A percentile compares a stretch with the other conserved stretches of the same genome.
Conservation (phyloP, 1,140 invertebrate species). For the Catajapyx aquilonaris region DNA sequence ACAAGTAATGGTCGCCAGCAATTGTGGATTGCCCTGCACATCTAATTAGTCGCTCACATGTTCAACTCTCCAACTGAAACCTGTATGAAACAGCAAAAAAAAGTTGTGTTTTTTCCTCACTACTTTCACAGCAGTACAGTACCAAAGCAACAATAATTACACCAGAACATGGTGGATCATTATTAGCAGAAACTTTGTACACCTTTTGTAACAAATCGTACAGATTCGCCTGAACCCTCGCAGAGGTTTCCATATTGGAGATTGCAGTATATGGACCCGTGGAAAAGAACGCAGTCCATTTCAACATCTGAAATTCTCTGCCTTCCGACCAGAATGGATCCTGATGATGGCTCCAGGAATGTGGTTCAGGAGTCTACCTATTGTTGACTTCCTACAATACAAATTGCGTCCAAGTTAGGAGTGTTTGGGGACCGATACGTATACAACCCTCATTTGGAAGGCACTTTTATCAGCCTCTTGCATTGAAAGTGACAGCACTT, state of each 20-base stretch:
- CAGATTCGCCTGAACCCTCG: slow-evolving; percentile 50
- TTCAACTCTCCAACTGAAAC: too few relatives aligned
- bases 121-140: too few relatives aligned
- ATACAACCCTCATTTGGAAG: slow-evolving; percentile 34
- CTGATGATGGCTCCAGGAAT: slow-evolving; percentile 85
- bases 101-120: too few relatives aligned
- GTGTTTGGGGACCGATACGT: slow-evolving; percentile 45
- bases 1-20: too few relatives aligned
- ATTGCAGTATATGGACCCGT: slow-evolving; percentile 92
- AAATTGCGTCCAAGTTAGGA: slow-evolving; percentile 50
- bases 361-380: slow-evolving; percentile 80
- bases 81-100: too few relatives aligned
- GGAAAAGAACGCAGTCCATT: slow-evolving; percentile 84
- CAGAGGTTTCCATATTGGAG: slow-evolving; percentile 80
- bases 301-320: slow-evolving; percentile 68
- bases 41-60: too few relatives aligned
- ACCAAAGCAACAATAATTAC: too few relatives aligned
- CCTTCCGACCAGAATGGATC: slow-evolving; percentile 61
- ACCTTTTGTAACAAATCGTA: slow-evolving; percentile 14
- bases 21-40: too few relatives aligned
- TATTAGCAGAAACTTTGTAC: background rate
- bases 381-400: slow-evolving; percentile 66
- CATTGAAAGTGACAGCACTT: too few relatives aligned
- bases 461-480: too few relatives aligned
- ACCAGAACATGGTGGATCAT: too few relatives aligned